Percentiles rank a stretch among this genome's conserved stretches.
Evolutionary conservation across 2,888 invertebrate species (phyloP).

Genomic region (Stenchaetothrips biformis): DNA sequence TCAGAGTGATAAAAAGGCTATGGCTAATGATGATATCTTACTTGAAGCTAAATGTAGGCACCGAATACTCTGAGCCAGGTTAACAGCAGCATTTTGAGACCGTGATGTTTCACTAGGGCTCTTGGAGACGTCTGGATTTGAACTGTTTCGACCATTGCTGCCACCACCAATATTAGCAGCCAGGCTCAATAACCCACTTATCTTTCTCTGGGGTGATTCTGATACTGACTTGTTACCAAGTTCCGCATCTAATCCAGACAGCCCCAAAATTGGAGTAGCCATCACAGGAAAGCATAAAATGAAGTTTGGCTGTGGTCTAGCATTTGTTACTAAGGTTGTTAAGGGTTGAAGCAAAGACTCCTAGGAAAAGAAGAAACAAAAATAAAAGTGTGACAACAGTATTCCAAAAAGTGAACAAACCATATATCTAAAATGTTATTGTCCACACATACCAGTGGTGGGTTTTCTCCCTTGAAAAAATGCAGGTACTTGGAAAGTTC

Average conservation of each 20-base stretch:
- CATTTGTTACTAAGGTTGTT: conserved; percentile 49
- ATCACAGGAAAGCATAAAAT: conserved; percentile 52
- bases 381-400: not conserved
- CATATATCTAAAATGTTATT: conserved; percentile 12
- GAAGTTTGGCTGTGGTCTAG: conserved; percentile 53
- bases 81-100: conserved; percentile 31
- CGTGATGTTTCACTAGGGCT: conserved; percentile 37
- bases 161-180: not conserved
- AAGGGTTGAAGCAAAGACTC: conserved; percentile 53
- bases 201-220: not conserved
- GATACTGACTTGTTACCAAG: not conserved
- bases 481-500: conserved; percentile 57
- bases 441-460: conserved; percentile 48
- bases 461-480: conserved; percentile 53
- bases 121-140: not conserved
- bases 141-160: not conserved
- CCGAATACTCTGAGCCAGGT: conserved; percentile 31
- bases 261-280: not conserved
- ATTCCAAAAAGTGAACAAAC: not conserved
- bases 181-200: not conserved
- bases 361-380: conserved; percentile 34
- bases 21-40: conserved; percentile 13
- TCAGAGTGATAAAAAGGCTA: not conserved
- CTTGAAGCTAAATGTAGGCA: conserved; percentile 28
- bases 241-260: not conserved